A percentile compares a stretch with the other conserved stretches of the same genome.
These are phyloP conservation scores for Acanthosepion pharaonis DNA, from an alignment of 2,888 invertebrate genomes.

Conservation along the genomic window DNA sequence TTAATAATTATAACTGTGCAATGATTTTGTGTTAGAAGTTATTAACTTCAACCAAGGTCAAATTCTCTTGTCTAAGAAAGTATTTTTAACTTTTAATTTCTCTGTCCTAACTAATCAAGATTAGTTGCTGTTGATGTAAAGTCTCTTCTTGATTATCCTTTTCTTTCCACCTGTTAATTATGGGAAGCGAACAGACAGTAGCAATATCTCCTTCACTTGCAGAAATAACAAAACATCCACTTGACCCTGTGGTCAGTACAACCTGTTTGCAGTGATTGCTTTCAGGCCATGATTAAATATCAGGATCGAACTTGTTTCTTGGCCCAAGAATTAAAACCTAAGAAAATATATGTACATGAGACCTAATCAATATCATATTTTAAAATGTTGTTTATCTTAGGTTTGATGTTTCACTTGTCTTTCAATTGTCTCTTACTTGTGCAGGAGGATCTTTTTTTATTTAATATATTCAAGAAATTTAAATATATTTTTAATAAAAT, in stretches of 20 bases:
- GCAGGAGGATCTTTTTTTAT: too few species aligned
- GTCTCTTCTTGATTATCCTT: not conserved
- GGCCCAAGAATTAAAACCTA: not conserved
- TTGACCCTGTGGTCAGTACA: not conserved
- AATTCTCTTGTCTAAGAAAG: too few species aligned
- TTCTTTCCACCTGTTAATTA: not conserved
- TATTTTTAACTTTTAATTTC: not conserved
- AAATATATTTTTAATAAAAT: too few species aligned
- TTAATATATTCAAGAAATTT: too few species aligned
- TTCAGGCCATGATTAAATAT: not conserved
- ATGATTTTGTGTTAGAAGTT: too few species aligned
- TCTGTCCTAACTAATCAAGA: not conserved
- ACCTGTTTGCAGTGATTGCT: not conserved
- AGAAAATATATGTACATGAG: too few species aligned
- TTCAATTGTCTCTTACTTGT: too few species aligned
- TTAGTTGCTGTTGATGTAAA: not conserved
- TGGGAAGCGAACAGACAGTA: not conserved
- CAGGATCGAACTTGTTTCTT: not conserved
- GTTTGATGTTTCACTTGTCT: too few species aligned
- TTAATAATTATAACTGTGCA: too few species aligned
- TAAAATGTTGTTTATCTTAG: not conserved
- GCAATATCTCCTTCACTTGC: not conserved
- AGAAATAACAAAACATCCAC: conserved; percentile 33
- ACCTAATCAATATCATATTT: not conserved
- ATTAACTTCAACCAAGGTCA: not conserved